Conservation (phyloP, 1,140 invertebrate genomes). For the Drosophila nasuta region DNA sequence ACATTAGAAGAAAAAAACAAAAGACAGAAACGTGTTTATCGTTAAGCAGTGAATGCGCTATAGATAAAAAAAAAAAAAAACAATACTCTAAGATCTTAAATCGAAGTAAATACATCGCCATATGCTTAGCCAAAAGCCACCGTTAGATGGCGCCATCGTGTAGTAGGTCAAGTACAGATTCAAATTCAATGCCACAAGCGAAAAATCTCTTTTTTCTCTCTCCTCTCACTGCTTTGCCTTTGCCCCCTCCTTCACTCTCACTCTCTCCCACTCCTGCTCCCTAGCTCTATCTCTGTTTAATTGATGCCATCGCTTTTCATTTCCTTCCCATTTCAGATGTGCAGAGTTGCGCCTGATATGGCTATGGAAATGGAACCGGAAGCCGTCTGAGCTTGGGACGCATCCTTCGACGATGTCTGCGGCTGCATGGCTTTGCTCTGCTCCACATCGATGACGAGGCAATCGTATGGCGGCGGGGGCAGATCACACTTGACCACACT, state of each 20-base stretch:
- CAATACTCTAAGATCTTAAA: conserved; percentile 67
- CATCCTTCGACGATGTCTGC: conserved; percentile 53
- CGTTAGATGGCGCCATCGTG: conserved; percentile 29
- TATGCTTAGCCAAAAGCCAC: conserved; percentile 36
- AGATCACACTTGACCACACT: conserved; percentile 80
- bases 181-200: conserved; percentile 50
- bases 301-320: background rate
- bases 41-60: conserved; percentile 36
- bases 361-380: conserved; percentile 25
- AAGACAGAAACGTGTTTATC: conserved; percentile 11
- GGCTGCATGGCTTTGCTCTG: conserved; percentile 66
- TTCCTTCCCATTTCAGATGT: conserved; percentile 50
- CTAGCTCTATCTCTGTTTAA: background rate
- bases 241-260: conserved; percentile 48
- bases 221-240: conserved; percentile 39
- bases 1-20: background rate
- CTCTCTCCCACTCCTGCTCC: background rate
- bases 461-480: conserved; percentile 79
- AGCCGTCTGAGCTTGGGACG: background rate
- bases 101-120: conserved; percentile 75
- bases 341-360: conserved; percentile 49
- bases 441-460: conserved; percentile 75
- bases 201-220: conserved; percentile 61
- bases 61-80: conserved; percentile 21
- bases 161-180: conserved; percentile 33